These are phyloP conservation scores for Peromyscus aztecus DNA, from an alignment of 2,797 vertebrate genomes.

Conservation along the genomic window DNA sequence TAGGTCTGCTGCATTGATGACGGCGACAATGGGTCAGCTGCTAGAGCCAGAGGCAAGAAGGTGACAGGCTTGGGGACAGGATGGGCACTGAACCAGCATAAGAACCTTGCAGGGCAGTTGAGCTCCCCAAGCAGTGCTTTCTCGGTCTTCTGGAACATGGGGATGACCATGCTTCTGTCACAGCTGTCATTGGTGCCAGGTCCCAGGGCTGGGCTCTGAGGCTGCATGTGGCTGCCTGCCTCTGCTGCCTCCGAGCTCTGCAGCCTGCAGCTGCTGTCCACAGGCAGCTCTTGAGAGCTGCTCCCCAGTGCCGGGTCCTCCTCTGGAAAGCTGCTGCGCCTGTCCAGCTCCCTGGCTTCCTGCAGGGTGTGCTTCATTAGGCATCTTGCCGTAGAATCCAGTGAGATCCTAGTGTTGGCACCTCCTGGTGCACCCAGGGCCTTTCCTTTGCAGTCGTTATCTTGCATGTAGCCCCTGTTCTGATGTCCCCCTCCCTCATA, in stretches of 20 bases:
- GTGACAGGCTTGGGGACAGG: neutral
- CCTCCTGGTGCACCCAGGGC: too few relatives aligned
- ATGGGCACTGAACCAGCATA: accelerated
- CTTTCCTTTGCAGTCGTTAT: neutral
- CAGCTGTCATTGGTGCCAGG: neutral
- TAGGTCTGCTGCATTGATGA: neutral
- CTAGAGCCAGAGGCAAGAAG: neutral
- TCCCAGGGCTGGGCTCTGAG: neutral
- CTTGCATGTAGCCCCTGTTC: neutral
- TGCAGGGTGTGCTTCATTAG: neutral
- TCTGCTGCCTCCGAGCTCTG: neutral
- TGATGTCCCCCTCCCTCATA: neutral
- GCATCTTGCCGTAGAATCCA: neutral
- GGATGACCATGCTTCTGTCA: neutral
- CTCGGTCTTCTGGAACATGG: neutral
- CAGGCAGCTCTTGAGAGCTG: neutral
- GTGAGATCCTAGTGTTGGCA: neutral
- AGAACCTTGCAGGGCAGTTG: neutral
- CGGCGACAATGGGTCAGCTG: neutral
- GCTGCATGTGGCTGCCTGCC: accelerated
- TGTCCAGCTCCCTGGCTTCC: neutral
- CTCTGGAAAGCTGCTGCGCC: neutral
- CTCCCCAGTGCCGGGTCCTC: neutral
- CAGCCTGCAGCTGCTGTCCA: too few relatives aligned
- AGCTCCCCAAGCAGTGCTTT: neutral